phyloP scores from a whole-genome alignment of 2,888 invertebrate genomes.

The Copidosoma aretas region DNA sequence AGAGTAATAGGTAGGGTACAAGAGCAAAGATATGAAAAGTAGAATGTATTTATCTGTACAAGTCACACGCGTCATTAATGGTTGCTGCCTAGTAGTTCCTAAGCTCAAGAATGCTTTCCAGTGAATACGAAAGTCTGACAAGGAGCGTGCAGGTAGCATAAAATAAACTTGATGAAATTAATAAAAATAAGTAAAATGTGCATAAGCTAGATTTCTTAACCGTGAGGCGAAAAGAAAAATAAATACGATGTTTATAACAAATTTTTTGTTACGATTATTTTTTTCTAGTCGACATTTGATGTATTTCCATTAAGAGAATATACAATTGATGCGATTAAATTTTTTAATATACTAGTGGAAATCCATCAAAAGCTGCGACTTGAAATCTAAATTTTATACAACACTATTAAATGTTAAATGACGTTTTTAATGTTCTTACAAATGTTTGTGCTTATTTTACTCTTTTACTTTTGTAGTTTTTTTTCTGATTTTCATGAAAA shows the following conservation, averaged over 20 bases:
- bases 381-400: slow-evolving; percentile 28
- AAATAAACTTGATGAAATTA: slow-evolving; percentile 44
- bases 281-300: slow-evolving; percentile 39
- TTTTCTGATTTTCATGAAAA: slow-evolving; percentile 32
- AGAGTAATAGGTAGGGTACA: slow-evolving; percentile 51
- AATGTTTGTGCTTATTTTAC: slow-evolving; percentile 39
- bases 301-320: slow-evolving; percentile 20
- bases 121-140: slow-evolving; percentile 38
- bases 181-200: slow-evolving; percentile 40
- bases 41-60: slow-evolving; percentile 48
- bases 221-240: slow-evolving; percentile 23
- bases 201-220: slow-evolving; percentile 40
- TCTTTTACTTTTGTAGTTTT: slow-evolving; percentile 37
- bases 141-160: slow-evolving; percentile 48
- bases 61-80: slow-evolving; percentile 47
- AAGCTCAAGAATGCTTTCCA: slow-evolving; percentile 47
- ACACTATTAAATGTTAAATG: slow-evolving; percentile 24
- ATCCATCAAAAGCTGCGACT: slow-evolving; percentile 32
- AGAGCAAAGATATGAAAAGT: slow-evolving; percentile 45
- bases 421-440: slow-evolving; percentile 17
- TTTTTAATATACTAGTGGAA: slow-evolving; percentile 34
- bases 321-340: slow-evolving; percentile 26
- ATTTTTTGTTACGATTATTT: slow-evolving; percentile 39
- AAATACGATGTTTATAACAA: slow-evolving; percentile 12
- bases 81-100: slow-evolving; percentile 57